Evolutionary conservation across 2,113 vertebrate species (phyloP).

Genomic region (Phyllostomus hastatus): DNA sequence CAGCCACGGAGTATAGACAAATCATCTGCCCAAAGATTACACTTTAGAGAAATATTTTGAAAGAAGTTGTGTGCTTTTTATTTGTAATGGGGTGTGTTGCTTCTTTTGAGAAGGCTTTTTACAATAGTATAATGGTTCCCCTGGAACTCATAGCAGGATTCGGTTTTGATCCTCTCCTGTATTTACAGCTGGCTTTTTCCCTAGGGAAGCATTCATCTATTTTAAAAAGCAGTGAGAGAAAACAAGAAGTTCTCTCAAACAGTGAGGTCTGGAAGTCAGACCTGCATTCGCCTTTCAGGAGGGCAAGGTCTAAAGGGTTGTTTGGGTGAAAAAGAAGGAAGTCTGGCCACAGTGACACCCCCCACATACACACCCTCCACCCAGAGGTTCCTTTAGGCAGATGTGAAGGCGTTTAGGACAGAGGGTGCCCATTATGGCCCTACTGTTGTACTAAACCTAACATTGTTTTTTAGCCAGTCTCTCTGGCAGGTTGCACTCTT

Average conservation of each 20-base stretch:
- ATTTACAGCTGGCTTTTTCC: slow-evolving; percentile 45
- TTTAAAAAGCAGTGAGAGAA: slow-evolving; percentile 43
- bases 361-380: not conserved
- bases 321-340: slow-evolving; percentile 28
- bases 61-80: slow-evolving; percentile 33
- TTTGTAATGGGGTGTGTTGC: slow-evolving; percentile 15
- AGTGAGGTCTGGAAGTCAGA: slow-evolving; percentile 54
- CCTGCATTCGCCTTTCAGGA: slow-evolving; percentile 32
- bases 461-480: not conserved
- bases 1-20: not conserved
- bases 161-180: slow-evolving; percentile 12
- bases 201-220: slow-evolving; percentile 45
- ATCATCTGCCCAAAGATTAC: not conserved
- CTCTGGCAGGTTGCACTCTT: not conserved
- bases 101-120: slow-evolving; percentile 26
- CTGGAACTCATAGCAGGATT: slow-evolving; percentile 21
- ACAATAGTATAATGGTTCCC: slow-evolving; percentile 10
- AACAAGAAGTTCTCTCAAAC: slow-evolving; percentile 28
- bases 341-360: not conserved
- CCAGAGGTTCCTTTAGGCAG: not conserved
- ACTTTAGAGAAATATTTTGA: not conserved
- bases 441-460: not conserved
- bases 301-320: not conserved
- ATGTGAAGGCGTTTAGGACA: not conserved
- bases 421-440: slow-evolving; percentile 39